Base-by-base conservation (phyloP, 2,888 invertebrate species). In the Rhamnusium bicolor region DNA sequence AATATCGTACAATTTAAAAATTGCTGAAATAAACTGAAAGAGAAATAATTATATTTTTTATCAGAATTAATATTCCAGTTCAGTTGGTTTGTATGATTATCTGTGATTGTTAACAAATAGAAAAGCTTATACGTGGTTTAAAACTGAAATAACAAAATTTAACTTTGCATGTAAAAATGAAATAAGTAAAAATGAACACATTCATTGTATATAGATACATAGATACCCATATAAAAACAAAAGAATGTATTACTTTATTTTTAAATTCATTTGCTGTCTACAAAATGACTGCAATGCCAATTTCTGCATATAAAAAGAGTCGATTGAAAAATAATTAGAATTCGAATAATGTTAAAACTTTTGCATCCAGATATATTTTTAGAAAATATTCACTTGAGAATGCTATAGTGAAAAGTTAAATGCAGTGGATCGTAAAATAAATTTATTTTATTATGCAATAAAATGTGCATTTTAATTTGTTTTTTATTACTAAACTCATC, bases 321-420 rank as follows among this genome's bases (percentile, higher is more conserved):
- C 65, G 18, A 65, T 65, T 19, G 19, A 12, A 32, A 51, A 65
- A 29, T 53, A 54, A 53, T 65, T 54, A 32, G 53, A 32, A 53
- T 32, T 19, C 19, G 18, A 65, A 32, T 54, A 65, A 65, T 40
- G 65, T 14, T 53, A 53, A 32, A 61, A 63, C 51, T 51, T n/a
- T 49, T 54, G 65, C 12, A 65, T 65, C n/a, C 32, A 19, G 65
- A n/a, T 65, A 65, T 63, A 27, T 63, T n/a, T n/a, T 63, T 63
- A 63, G 63, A 47, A 14, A 46, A 40, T 46, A 61, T 40, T 61
- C 61, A 18, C 46, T 47, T 21, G 4, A 46, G 63, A 61, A 24
- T 29, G 49, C 2, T 4, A 8, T 47, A 24, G 10, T 18, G 49
- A 29, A 51, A 49, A 47, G 14, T 14, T 21, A 14, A 40, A 46